Percentiles rank a stretch among this genome's conserved stretches.
These are phyloP conservation scores for Eudasyphora cyanicolor DNA, from an alignment of 2,888 invertebrate genomes.

Conservation along the genomic window DNA sequence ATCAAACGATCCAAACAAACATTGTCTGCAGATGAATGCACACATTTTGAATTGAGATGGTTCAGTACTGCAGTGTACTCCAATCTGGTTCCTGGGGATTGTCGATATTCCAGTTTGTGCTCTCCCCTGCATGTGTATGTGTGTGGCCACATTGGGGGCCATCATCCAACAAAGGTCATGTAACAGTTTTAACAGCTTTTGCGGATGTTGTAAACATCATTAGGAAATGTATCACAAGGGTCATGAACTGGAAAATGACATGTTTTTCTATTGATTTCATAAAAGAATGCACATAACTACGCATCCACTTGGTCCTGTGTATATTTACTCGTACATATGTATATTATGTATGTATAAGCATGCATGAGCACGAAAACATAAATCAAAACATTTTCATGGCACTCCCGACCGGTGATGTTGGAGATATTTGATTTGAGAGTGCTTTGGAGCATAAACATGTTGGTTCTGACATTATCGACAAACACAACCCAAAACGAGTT, in stretches of 20 bases:
- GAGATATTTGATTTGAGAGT: neutral
- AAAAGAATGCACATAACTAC: neutral
- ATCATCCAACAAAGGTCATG: neutral
- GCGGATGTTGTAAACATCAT: neutral
- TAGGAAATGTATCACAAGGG: neutral
- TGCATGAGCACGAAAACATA: neutral
- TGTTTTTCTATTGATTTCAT: neutral
- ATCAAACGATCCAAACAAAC: conserved; percentile 19
- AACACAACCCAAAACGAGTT: neutral
- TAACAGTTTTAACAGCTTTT: neutral
- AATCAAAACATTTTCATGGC: neutral
- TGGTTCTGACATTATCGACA: neutral
- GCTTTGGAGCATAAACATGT: neutral
- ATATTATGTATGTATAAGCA: neutral
- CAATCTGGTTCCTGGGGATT: neutral
- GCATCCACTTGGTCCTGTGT: neutral
- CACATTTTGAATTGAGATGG: neutral
- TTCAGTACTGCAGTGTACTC: neutral
- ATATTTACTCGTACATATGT: neutral
- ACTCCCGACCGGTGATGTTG: neutral
- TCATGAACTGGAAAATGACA: conserved; percentile 3
- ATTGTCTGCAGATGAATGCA: conserved; percentile 8
- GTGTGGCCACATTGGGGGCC: neutral
- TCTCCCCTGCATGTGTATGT: neutral
- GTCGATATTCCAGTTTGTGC: neutral